phyloP scores from a whole-genome alignment of 2,113 vertebrate genomes.

The Sardina pilchardus region DNA sequence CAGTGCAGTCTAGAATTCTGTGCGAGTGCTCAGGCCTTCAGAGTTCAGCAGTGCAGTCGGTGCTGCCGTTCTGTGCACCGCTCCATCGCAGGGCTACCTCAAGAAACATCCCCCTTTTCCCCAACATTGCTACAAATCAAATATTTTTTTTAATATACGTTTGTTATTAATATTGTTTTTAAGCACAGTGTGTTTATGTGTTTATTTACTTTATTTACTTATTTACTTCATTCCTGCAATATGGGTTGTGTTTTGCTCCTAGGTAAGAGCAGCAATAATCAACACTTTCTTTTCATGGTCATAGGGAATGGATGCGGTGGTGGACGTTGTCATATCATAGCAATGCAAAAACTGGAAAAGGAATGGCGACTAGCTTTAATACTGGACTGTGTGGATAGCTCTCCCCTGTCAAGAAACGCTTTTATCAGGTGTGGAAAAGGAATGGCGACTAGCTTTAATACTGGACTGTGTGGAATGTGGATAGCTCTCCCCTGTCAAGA shows the following conservation, averaged over 20 bases:
- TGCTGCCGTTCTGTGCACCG: neutral
- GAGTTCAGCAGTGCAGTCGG: neutral
- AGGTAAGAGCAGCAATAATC: slow-evolving; percentile 2
- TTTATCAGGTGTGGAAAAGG: no score
- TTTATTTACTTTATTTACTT: neutral
- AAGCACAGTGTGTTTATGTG: neutral
- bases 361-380: slow-evolving; percentile 63
- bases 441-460: slow-evolving; percentile 62
- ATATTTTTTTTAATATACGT: neutral
- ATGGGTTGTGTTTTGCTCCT: neutral
- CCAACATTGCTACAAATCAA: neutral
- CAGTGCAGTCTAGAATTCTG: no score
- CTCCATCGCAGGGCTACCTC: neutral
- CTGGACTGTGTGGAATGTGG: slow-evolving; percentile 28
- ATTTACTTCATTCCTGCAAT: neutral
- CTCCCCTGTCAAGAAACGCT: neutral
- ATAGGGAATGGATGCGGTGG: slow-evolving; percentile 17
- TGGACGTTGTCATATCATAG: slow-evolving; percentile 52
- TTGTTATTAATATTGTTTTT: neutral
- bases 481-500: neutral
- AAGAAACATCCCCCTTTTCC: neutral
- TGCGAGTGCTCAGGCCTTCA: no score
- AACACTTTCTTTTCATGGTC: neutral
- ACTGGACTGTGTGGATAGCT: slow-evolving; percentile 21
- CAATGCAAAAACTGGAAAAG: slow-evolving; percentile 67